phyloP scores from a whole-genome alignment of 2,113 vertebrate species.

The Calyptommatus sinebrachiatus region DNA sequence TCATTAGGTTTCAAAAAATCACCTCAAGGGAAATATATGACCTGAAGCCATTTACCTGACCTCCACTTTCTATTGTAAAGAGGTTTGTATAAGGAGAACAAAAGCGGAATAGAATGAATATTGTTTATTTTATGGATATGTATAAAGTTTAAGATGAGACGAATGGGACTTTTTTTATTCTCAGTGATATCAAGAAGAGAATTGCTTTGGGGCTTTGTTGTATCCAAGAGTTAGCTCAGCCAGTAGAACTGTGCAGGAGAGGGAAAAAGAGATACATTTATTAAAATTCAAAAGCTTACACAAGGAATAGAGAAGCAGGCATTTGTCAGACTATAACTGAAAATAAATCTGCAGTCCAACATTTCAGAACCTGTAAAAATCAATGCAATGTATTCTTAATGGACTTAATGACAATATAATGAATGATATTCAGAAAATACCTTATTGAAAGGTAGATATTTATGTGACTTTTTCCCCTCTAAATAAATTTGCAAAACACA shows the following conservation, averaged over 20 bases:
- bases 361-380: neutral
- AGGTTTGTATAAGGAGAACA: neutral
- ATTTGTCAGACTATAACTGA: neutral
- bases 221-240: neutral
- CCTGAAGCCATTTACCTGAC: neutral
- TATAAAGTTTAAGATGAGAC: neutral
- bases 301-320: neutral
- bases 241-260: neutral
- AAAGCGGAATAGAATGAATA: neutral
- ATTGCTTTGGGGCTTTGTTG: conserved; percentile 16
- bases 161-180: neutral
- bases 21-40: neutral
- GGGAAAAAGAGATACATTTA: neutral
- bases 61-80: conserved; percentile 2
- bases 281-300: conserved; percentile 3
- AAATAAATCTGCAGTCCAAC: neutral
- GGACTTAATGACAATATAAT: neutral
- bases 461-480: neutral
- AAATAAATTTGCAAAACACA: neutral
- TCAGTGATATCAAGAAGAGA: neutral
- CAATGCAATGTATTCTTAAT: neutral
- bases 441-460: neutral
- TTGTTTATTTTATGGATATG: neutral
- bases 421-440: neutral
- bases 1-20: conserved; percentile 2